Percentiles rank a stretch among this genome's conserved stretches.
Evolutionary conservation across 2,113 vertebrate genomes (phyloP).

Genomic region (Spea multiplicata): DNA sequence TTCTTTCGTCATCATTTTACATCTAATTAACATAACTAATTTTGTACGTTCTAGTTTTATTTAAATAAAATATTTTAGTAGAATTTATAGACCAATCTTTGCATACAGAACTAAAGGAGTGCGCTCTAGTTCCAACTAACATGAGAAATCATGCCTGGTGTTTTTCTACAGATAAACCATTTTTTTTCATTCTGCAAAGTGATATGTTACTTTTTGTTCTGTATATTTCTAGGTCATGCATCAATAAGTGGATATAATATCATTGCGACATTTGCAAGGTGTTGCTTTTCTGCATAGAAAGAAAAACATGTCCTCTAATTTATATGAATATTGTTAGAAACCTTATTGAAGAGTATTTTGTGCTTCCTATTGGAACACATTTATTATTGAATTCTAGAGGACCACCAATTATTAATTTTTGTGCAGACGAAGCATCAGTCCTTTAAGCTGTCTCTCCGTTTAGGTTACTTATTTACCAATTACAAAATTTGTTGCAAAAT

Average conservation of each 20-base stretch:
- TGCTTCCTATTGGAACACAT: neutral
- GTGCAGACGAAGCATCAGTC: neutral
- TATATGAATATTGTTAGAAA: slow-evolving; percentile 28
- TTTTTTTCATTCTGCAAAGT: slow-evolving; percentile 8
- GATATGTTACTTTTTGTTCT: slow-evolving; percentile 31
- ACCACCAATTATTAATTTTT: neutral
- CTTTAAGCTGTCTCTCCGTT: neutral
- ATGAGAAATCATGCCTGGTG: neutral
- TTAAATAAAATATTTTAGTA: no score
- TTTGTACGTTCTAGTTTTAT: no score
- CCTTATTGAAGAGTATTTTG: slow-evolving; percentile 52
- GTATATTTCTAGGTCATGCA: slow-evolving; percentile 24
- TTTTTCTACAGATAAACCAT: slow-evolving; percentile 8
- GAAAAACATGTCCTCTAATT: neutral
- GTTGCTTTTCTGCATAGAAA: slow-evolving; percentile 1
- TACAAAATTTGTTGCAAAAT: no score
- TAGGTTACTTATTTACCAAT: neutral
- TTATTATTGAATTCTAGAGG: neutral
- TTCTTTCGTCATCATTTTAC: no score
- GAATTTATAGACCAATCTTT: no score
- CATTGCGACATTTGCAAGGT: slow-evolving; percentile 22
- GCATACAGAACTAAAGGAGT: neutral
- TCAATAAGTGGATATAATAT: slow-evolving; percentile 16
- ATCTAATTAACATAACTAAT: no score
- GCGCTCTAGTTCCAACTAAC: neutral